phyloP scores from a whole-genome alignment of 2,888 invertebrate genomes.

The Achlya flavicornis region DNA sequence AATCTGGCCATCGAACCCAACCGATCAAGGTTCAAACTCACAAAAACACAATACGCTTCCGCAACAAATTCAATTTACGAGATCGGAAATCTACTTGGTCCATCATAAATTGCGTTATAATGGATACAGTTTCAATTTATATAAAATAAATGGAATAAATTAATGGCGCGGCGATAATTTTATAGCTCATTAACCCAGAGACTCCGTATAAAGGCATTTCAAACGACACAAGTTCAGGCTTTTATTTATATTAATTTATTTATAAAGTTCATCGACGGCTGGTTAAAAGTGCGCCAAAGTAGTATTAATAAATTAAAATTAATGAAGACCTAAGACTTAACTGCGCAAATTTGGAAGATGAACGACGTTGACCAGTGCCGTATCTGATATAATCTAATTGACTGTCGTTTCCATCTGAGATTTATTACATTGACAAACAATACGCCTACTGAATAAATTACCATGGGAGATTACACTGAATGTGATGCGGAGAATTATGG shows the following conservation, averaged over 20 bases:
- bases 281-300: conserved; percentile 14
- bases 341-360: conserved; percentile 52
- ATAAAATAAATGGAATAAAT: conserved; percentile 42
- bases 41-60: conserved; percentile 30
- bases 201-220: conserved; percentile 13
- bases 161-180: conserved; percentile 44
- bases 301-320: conserved; percentile 30
- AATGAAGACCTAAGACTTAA: conserved; percentile 37
- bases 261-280: conserved; percentile 28
- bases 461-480: conserved; percentile 8
- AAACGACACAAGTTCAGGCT: conserved; percentile 9
- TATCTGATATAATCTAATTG: conserved; percentile 38
- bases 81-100: conserved; percentile 25
- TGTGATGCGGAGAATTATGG: background rate
- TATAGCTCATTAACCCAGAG: conserved; percentile 39
- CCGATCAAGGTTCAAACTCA: conserved; percentile 18
- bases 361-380: conserved; percentile 33
- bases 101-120: conserved; percentile 46
- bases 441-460: conserved; percentile 35
- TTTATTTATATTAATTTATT: conserved; percentile 8
- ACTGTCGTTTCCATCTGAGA: conserved; percentile 38
- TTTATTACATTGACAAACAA: conserved; percentile 46
- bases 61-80: conserved; percentile 29
- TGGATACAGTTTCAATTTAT: conserved; percentile 36
- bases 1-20: conserved; percentile 39